Conservation (phyloP, 2,888 invertebrate species). For the Drosophila testacea region DNA sequence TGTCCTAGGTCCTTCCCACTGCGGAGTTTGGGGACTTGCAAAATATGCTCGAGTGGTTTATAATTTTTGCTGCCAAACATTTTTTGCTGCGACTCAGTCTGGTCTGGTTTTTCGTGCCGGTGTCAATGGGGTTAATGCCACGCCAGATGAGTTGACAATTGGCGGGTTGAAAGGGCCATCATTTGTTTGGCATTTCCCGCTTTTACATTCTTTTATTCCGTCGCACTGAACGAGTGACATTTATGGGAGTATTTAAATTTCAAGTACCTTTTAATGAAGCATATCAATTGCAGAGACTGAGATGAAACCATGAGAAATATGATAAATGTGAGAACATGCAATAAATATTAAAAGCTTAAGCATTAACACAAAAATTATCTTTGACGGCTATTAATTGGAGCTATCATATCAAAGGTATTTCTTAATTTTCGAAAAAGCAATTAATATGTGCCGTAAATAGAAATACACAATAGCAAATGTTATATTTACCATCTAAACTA, state of each 20-base stretch:
- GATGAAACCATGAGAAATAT: neutral
- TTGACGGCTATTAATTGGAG: too few species aligned
- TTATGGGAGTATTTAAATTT: slow-evolving; percentile 64
- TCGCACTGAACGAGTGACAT: too few species aligned
- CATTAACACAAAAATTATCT: neutral
- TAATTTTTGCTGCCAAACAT: slow-evolving; percentile 70
- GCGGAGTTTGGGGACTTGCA: slow-evolving; percentile 54
- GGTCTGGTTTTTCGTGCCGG: slow-evolving; percentile 31
- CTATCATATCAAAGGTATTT: too few species aligned
- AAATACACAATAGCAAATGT: too few species aligned
- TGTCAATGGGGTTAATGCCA: slow-evolving; percentile 67
- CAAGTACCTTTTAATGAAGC: slow-evolving; percentile 65
- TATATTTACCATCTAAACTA: too few species aligned
- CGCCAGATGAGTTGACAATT: slow-evolving; percentile 69
- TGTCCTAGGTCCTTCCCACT: neutral
- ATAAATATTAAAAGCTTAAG: neutral
- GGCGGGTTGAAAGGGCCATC: slow-evolving; percentile 63
- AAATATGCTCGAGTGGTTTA: slow-evolving; percentile 76
- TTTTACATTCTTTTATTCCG: slow-evolving; percentile 19
- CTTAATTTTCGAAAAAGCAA: too few species aligned
- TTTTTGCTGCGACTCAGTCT: slow-evolving; percentile 51
- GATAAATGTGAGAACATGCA: neutral
- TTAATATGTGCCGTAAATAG: too few species aligned
- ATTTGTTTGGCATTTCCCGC: slow-evolving; percentile 64
- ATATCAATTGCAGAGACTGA: slow-evolving; percentile 2